Evolutionary conservation across 2,888 invertebrate genomes (phyloP), one percentile per base, ranked within the genome.

Genomic region (Acleris holmiana): DNA sequence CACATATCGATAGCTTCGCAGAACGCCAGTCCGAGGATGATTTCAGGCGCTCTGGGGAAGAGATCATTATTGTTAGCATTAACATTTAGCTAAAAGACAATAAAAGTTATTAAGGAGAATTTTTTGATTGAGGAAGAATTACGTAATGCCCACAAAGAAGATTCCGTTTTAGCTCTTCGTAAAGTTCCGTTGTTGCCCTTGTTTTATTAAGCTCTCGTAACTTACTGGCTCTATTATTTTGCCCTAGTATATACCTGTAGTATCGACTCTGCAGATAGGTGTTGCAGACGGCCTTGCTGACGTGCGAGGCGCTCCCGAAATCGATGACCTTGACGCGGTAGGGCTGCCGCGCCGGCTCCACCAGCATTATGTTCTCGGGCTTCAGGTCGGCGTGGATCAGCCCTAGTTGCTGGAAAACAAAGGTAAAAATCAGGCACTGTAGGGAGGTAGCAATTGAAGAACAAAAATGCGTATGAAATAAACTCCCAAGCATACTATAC

Each of bases 1-100:
- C 99, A 99, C 99, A 99, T 99, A 91, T 99, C 99, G 78, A 99
- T 99, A 15, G 99, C 98, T 90, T 99, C 99, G 93, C 99, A 99
- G 93, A 99, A 99, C 68, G 99, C 99, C 76, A 99, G 93, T 21
- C 99, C 99, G 79, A 99, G 94, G 81, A 99, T 99, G 80, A 99
- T 99, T 92, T 99, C 99, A 2, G 99, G 99, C 41, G 99, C 98
- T 74, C 99, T 96, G 82, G 2, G 68, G 71, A 40, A 17, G 5
- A 6, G 13, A 23, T 56, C 4, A 68, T 8, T 2, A n/a, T 48
- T 13, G 19, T 29, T 44, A 13, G 4, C 15, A 2, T 19, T 4
- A 7, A 10, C 10, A 1, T 17, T 57, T 57, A 18, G 23, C n/a
- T 44, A 6, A n/a, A 15, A n/a, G 15, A 17, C 8, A 29, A 0